Evolutionary conservation across 2,888 invertebrate genomes (phyloP).

Genomic region (Lathronympha strigana): DNA sequence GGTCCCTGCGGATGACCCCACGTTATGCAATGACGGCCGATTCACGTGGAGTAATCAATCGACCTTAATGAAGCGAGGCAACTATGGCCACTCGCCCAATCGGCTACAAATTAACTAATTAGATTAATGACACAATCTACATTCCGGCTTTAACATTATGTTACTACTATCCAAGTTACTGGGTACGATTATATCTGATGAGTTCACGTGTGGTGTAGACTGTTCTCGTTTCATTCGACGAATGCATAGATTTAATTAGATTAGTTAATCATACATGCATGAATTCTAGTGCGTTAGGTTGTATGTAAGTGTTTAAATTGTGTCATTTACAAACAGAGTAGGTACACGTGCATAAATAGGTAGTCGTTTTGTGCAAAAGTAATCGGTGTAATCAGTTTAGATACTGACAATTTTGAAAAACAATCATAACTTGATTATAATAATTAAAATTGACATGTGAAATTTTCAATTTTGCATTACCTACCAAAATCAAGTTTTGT

Average conservation of each 20-base stretch:
- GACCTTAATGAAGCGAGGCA: slow-evolving; percentile 34
- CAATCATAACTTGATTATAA: too few relatives aligned
- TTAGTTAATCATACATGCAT: slow-evolving; percentile 21
- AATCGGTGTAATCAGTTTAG: too few relatives aligned
- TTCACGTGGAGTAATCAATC: slow-evolving; percentile 36
- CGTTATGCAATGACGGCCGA: slow-evolving; percentile 22
- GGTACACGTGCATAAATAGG: too few relatives aligned
- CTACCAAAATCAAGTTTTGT: too few relatives aligned
- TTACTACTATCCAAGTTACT: neutral
- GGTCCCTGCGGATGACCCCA: slow-evolving; percentile 13
- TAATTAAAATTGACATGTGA: too few relatives aligned
- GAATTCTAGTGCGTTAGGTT: too few relatives aligned
- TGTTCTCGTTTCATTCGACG: slow-evolving; percentile 18
- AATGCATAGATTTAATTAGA: slow-evolving; percentile 30
- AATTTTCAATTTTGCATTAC: too few relatives aligned
- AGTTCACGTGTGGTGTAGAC: neutral
- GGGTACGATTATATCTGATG: slow-evolving; percentile 15
- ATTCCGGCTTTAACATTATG: slow-evolving; percentile 18
- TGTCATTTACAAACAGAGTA: too few relatives aligned
- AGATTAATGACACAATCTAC: slow-evolving; percentile 34
- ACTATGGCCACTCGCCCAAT: slow-evolving; percentile 20
- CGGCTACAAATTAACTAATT: slow-evolving; percentile 38
- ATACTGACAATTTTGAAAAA: too few relatives aligned
- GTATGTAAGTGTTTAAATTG: neutral
- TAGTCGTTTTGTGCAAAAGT: too few relatives aligned